Percentiles rank a stretch among this genome's conserved stretches.
phyloP scores from a whole-genome alignment of 2,797 vertebrate genomes.

The Octomys mimax region DNA sequence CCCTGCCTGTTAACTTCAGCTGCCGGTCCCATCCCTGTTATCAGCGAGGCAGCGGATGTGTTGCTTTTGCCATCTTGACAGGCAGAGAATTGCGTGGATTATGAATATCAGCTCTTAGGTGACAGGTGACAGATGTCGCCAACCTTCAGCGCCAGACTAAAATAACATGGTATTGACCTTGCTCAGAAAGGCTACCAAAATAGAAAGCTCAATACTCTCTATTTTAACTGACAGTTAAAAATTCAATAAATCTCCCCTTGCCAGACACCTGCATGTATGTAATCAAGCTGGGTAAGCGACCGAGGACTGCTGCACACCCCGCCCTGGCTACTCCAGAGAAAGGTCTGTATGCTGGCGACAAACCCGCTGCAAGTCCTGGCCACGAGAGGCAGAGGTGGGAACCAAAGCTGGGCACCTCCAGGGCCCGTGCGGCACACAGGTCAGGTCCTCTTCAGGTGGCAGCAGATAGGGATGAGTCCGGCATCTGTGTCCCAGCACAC shows the following conservation, averaged over 20 bases:
- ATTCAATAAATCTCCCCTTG: constrained; percentile 75
- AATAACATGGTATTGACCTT: constrained; percentile 84
- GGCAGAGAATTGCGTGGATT: constrained; percentile 84
- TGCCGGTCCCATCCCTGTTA: constrained; percentile 65
- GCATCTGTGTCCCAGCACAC: no score
- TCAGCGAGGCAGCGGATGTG: constrained; percentile 79
- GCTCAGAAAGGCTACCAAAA: constrained; percentile 77
- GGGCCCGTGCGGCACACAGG: fast-evolving
- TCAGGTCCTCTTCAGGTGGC: fast-evolving
- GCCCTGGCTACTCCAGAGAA: neutral
- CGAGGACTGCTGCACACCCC: constrained; percentile 18
- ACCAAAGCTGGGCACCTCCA: fast-evolving
- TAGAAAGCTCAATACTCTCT: constrained; percentile 77
- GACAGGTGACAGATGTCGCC: constrained; percentile 84
- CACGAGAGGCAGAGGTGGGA: fast-evolving
- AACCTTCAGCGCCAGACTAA: constrained; percentile 73
- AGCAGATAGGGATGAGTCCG: neutral
- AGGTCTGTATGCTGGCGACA: neutral
- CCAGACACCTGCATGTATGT: constrained; percentile 63
- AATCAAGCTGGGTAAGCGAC: constrained; percentile 78
- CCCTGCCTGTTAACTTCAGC: neutral
- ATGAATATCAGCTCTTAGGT: constrained; percentile 85
- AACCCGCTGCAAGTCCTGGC: no score
- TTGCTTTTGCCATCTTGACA: constrained; percentile 80
- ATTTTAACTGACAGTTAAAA: constrained; percentile 82